Percentiles rank a stretch among this genome's conserved stretches.
Conservation (phyloP, 2,797 vertebrate genomes). For the Tragelaphus oryx region DNA sequence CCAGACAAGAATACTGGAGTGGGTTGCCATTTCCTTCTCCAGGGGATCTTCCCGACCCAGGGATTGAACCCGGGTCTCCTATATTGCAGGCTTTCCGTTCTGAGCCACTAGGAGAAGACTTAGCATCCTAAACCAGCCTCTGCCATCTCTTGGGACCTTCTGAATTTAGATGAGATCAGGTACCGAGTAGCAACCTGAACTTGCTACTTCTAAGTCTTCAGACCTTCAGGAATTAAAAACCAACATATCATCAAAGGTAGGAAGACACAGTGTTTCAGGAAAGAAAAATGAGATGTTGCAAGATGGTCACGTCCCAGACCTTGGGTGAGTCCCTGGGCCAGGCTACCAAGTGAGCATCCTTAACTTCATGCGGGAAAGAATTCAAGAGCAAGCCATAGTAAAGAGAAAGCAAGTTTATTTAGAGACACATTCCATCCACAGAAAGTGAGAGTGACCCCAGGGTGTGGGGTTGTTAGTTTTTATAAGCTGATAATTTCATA, state of each 20-base stretch:
- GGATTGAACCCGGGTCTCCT: not conserved
- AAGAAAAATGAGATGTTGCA: not conserved
- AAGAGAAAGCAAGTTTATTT: not conserved
- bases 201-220: not conserved
- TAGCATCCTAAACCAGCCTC: not conserved
- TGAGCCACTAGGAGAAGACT: not conserved
- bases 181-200: not conserved
- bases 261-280: not conserved
- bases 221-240: not conserved
- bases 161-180: too few relatives aligned
- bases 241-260: not conserved
- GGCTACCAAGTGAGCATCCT: not conserved
- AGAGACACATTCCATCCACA: not conserved
- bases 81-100: not conserved
- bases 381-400: not conserved
- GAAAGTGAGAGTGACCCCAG: not conserved
- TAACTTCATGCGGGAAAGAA: not conserved
- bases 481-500: not conserved
- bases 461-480: not conserved
- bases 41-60: not conserved
- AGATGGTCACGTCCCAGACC: not conserved
- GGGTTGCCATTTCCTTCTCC: not conserved
- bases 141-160: not conserved
- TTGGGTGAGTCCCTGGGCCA: not conserved
- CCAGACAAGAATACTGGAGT: too few relatives aligned